Conservation (phyloP, 2,888 invertebrate genomes). For the Epinotia bilunana region DNA sequence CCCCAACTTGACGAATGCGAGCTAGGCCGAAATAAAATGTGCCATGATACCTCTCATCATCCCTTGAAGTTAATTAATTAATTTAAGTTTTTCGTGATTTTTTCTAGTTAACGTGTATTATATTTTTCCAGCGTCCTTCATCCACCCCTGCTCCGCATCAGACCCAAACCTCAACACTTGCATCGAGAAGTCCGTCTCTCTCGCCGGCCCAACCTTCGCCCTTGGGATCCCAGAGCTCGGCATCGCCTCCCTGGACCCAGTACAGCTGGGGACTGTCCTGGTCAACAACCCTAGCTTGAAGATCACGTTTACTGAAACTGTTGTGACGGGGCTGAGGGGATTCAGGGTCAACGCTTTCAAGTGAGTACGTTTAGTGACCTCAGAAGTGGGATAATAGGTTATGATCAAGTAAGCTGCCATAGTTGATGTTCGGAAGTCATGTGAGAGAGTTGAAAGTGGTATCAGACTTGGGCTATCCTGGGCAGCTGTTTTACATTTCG, state of each 20-base stretch:
- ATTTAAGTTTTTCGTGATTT: too few relatives aligned
- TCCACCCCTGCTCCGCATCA: slow-evolving; percentile 74
- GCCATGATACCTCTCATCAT: too few relatives aligned
- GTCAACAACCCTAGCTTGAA: slow-evolving; percentile 76
- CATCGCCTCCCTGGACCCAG: slow-evolving; percentile 78
- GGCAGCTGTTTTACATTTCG: too few relatives aligned
- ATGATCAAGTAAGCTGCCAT: too few relatives aligned
- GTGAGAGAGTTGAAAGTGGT: too few relatives aligned
- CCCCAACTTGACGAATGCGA: too few relatives aligned
- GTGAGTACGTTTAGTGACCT: slow-evolving; percentile 58
- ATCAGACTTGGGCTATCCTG: too few relatives aligned
- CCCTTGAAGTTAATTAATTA: too few relatives aligned
- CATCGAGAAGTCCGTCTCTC: slow-evolving; percentile 64
- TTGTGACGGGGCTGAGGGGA: slow-evolving; percentile 73
- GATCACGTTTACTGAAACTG: slow-evolving; percentile 75
- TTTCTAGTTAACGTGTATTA: too few relatives aligned
- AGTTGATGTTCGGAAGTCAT: too few relatives aligned
- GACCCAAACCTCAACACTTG: slow-evolving; percentile 74
- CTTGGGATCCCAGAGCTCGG: slow-evolving; percentile 78
- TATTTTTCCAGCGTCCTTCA: slow-evolving; percentile 73
- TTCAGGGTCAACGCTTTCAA: slow-evolving; percentile 73
- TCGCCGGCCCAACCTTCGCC: slow-evolving; percentile 67
- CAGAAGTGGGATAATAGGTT: too few relatives aligned
- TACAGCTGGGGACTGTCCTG: slow-evolving; percentile 73
- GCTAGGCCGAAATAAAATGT: too few relatives aligned